Percentiles rank a stretch among this genome's conserved stretches.
Evolutionary conservation across 2,888 invertebrate species (phyloP).

Genomic region (Drosophila lutescens): DNA sequence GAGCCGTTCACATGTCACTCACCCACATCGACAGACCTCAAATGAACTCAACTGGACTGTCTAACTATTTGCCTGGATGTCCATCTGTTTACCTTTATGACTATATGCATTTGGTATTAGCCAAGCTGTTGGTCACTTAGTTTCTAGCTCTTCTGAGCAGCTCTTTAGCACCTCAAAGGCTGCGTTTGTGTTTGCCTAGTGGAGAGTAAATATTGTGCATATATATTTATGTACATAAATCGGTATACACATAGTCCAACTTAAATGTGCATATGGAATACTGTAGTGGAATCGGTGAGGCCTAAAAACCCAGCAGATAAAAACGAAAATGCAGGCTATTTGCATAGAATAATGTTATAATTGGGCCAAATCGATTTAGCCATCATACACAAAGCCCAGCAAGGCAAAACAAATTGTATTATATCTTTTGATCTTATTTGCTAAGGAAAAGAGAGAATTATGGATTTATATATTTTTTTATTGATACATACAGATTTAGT

Average conservation of each 20-base stretch:
- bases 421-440: not conserved
- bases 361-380: not conserved
- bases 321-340: not conserved
- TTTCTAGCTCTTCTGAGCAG: conserved; percentile 14
- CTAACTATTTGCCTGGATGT: conserved; percentile 20
- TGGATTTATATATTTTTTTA: too few species aligned
- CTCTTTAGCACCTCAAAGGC: conserved; percentile 43
- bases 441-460: not conserved
- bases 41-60: not conserved
- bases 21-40: not conserved
- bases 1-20: conserved; percentile 11
- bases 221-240: conserved; percentile 10
- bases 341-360: conserved; percentile 2
- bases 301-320: not conserved
- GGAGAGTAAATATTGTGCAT: conserved; percentile 35
- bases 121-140: conserved; percentile 38
- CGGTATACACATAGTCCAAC: not conserved
- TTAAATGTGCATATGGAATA: conserved; percentile 7
- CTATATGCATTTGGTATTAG: conserved; percentile 40
- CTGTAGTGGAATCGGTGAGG: not conserved
- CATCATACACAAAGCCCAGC: not conserved
- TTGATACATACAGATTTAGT: too few species aligned
- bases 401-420: not conserved
- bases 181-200: conserved; percentile 29
- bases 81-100: conserved; percentile 41